Base-by-base conservation (phyloP, 2,888 invertebrate genomes). In the Macrosoma leucophasiata region DNA sequence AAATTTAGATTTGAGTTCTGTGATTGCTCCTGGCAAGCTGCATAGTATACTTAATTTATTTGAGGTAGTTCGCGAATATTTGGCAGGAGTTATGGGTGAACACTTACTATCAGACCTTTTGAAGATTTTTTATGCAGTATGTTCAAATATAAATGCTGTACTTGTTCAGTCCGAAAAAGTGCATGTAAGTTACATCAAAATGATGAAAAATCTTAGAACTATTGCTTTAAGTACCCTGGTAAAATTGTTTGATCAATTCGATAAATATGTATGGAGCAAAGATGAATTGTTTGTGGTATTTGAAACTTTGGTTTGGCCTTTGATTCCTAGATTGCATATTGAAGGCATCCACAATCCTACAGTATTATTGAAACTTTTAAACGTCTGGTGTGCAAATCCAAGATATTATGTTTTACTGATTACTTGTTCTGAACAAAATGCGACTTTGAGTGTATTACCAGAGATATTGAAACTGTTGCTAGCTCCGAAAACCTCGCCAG, bases 311-410 rank as follows among this genome's bases (percentile, higher is more conserved):
- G 86, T 98, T 6, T 96, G 93, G 90, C 95, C 96, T 0, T 86
- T 90, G 56, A 71, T 95, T 35, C 84, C 87, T 7, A 93, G 91
- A 58, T 70, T 97, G 9, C 88, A 91, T 0, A 78, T 88, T 26
- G 96, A 97, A 62, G 91, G 94, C 6, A 89, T 95, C 33, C 90
- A 93, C 52, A 91, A 90, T 49, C 95, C 96, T 0, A 95, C 96
- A 1, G 88, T 91, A 2, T 74, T 97, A 31, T 70, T 97, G 10
- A 93, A 91, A 63, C 71, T 97, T n/a, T 84, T 97, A 11, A 79
- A 88, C 14, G 81, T 86, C 1, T 97, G 96, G 95, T 90, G 93
- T 43, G 87, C 89, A 33, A 91, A 93, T 69, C 91, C 94, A 0
- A 87, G 91, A 68, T 93, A 92, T 58, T 94, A 91, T 59, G 61